Evolutionary conservation across 2,888 invertebrate species (phyloP), one percentile per base, ranked within the genome.

Genomic region (Pseudococcus jackbeardsleyi): DNA sequence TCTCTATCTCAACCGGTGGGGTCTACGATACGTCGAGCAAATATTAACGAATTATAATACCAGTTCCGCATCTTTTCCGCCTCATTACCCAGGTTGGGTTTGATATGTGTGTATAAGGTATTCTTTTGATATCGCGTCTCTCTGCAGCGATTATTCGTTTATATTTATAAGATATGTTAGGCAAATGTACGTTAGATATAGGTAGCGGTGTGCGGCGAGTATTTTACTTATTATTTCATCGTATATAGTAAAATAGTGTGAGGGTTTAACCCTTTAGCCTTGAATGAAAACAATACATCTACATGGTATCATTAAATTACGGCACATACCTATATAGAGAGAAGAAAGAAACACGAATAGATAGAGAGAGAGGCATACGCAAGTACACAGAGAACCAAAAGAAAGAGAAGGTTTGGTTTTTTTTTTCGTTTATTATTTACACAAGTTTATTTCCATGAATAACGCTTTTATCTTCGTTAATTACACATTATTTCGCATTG

Each of bases 251-350:
- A 54, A 54, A 54, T 54, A 68, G 22, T 22, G 26, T 22, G 26
- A 68, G 68, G 68, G 68, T 68, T 68, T 68, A 68, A 68, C 68
- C 68, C 68, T 68, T 68, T 68, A 68, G 68, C 68, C 68, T 68
- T 68, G 68, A 68, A 68, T 68, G 68, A 68, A 68, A 68, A 68
- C 68, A 68, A 68, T 68, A 68, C 68, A 68, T 68, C 68, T 68
- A 68, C 68, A 68, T 68, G 68, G 68, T 68, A 68, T 68, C 68
- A 68, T 68, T 68, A 68, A 68, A 68, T 68, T 68, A 68, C 68
- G 68, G 54, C 54, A n/a, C 54, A 54, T 15, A 50, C 26, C 26
- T 50, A 50, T 50, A 50, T 15, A n/a, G 54, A 54, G n/a, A 54
- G 54, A 54, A 54, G 54, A 54, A 17, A 54, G 54, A 54, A 33